phyloP scores from a whole-genome alignment of 37 sponge, comb jelly and placozoan species.

The Petrosia ficiformis region DNA sequence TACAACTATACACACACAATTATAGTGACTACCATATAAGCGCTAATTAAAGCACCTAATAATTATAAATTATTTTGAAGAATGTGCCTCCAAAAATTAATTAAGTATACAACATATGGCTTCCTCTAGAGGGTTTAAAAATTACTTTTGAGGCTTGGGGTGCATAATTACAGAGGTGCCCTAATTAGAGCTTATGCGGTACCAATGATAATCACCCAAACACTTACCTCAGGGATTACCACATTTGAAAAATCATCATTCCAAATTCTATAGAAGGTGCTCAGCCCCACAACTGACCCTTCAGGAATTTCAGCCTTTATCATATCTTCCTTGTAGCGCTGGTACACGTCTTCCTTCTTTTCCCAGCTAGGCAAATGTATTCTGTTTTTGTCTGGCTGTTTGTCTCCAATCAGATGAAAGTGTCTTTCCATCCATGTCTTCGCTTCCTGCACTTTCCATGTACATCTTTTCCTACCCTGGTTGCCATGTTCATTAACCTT shows the following conservation, averaged over 20 bases:
- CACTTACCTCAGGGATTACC: slow-evolving; percentile 50
- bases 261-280: slow-evolving; percentile 46
- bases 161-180: no score
- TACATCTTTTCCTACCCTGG: no score
- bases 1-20: no score
- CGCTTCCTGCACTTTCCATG: slow-evolving; percentile 26
- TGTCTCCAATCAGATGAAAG: slow-evolving; percentile 39
- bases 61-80: no score
- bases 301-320: slow-evolving; percentile 7
- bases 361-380: slow-evolving; percentile 46
- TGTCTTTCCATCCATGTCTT: slow-evolving; percentile 51
- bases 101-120: not conserved
- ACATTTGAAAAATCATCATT: slow-evolving; percentile 20
- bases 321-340: slow-evolving; percentile 21
- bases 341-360: slow-evolving; percentile 42
- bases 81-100: not conserved
- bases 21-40: no score
- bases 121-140: no score
- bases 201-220: not conserved
- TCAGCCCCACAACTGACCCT: slow-evolving; percentile 10
- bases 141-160: no score
- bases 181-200: no score
- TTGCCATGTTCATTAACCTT: no score
- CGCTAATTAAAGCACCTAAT: no score
- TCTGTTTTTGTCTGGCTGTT: slow-evolving; percentile 42